Percentiles rank a stretch among this genome's conserved stretches.
phyloP scores from a whole-genome alignment of 1,140 invertebrate genomes.

The Ooceraea biroi region DNA sequence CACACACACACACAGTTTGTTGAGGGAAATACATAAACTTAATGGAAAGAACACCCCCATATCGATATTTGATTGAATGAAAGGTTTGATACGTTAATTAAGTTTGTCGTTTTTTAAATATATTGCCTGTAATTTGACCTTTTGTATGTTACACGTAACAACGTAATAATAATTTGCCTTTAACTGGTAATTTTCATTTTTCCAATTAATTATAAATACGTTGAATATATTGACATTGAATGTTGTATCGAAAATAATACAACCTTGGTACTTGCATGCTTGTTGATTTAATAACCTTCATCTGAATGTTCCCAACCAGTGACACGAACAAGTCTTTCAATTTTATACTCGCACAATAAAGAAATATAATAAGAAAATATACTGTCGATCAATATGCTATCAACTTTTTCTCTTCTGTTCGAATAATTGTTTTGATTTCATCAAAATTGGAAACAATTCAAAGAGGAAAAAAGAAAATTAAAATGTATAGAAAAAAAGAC shows the following conservation, averaged over 20 bases:
- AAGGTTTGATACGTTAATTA: conserved; percentile 1
- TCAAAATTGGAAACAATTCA: no score
- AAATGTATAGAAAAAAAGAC: no score
- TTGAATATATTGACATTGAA: neutral
- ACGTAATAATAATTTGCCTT: neutral
- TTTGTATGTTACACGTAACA: neutral
- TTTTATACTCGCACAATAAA: neutral
- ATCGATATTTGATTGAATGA: neutral
- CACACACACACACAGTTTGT: no score
- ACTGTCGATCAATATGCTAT: no score
- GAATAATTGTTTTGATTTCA: no score
- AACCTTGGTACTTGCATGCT: conserved; percentile 34
- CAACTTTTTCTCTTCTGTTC: no score
- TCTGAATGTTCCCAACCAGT: conserved; percentile 5
- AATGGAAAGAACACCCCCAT: neutral
- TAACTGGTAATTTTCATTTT: conserved; percentile 1
- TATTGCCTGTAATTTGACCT: neutral
- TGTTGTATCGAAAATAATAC: conserved; percentile 14
- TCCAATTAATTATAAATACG: conserved; percentile 28
- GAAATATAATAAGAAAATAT: conserved; percentile 23
- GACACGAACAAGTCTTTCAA: conserved; percentile 9
- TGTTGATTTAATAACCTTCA: conserved; percentile 52
- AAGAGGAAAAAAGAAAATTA: no score
- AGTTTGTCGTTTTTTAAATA: conserved; percentile 13
- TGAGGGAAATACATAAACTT: neutral